Conservation (phyloP, 64 coral and sea anemone genomes). For the Dendronephthya gigantea region DNA sequence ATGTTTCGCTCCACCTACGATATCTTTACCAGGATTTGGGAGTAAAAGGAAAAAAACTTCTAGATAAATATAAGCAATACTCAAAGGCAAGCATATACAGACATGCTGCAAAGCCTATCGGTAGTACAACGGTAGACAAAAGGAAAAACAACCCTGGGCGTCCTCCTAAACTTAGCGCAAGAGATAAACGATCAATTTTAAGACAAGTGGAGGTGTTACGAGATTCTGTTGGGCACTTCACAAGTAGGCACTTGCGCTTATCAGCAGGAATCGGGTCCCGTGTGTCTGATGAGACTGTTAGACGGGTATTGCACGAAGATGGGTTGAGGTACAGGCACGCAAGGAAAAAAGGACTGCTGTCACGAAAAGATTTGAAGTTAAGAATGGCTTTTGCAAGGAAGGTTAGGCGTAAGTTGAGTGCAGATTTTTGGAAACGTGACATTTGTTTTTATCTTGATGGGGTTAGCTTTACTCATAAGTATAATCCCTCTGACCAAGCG, state of each 20-base stretch:
- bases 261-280: neutral
- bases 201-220: too few relatives aligned
- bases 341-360: slow-evolving; percentile 19
- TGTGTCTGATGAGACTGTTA: slow-evolving; percentile 27
- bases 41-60: slow-evolving; percentile 24
- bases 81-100: slow-evolving; percentile 5
- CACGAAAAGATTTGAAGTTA: slow-evolving; percentile 12
- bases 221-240: neutral
- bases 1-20: slow-evolving; percentile 25
- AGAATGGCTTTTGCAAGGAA: slow-evolving; percentile 25
- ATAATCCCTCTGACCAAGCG: neutral
- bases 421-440: slow-evolving; percentile 23
- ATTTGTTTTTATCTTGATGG: neutral
- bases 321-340: slow-evolving; percentile 27
- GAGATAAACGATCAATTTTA: too few relatives aligned
- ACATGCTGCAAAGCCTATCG: neutral
- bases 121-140: neutral
- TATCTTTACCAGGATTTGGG: slow-evolving; percentile 26
- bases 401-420: slow-evolving; percentile 10
- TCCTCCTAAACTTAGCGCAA: neutral
- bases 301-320: slow-evolving; percentile 17
- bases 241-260: neutral
- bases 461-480: slow-evolving; percentile 1
- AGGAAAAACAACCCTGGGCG: neutral
- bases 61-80: slow-evolving; percentile 23